These are phyloP conservation scores for Leptodirus hochenwartii DNA, from an alignment of 2,888 invertebrate genomes.

Conservation along the genomic window DNA sequence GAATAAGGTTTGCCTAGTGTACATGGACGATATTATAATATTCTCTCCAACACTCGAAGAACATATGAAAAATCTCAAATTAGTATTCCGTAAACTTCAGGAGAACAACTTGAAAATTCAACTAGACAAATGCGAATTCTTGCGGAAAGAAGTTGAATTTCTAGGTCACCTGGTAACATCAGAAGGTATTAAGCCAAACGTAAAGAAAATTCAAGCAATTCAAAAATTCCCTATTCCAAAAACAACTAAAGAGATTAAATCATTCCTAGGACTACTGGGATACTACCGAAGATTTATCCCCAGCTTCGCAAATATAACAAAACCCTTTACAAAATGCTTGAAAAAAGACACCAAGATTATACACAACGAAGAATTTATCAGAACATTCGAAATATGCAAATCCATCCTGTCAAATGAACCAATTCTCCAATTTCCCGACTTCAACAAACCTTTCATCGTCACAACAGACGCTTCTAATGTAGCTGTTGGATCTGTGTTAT, in stretches of 20 bases:
- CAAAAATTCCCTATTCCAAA: conserved; percentile 8
- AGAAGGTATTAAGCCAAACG: conserved; percentile 10
- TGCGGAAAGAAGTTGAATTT: conserved; percentile 9
- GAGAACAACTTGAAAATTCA: conserved; percentile 13
- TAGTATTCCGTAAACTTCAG: conserved; percentile 11
- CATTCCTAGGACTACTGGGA: conserved; percentile 5
- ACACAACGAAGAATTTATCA: background rate
- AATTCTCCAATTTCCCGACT: conserved; percentile 8
- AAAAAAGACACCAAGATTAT: conserved; percentile 6
- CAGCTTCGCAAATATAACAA: conserved; percentile 4
- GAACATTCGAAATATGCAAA: conserved; percentile 6
- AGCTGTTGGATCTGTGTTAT: conserved; percentile 8
- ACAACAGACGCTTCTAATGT: conserved; percentile 8
- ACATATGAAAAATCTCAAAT: conserved; percentile 10
- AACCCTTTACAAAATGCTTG: conserved; percentile 4
- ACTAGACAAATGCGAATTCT: conserved; percentile 10
- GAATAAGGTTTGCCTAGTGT: conserved; percentile 12
- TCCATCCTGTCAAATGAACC: conserved; percentile 2
- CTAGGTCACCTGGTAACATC: conserved; percentile 9
- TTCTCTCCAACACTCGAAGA: conserved; percentile 12
- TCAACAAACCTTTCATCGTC: conserved; percentile 6
- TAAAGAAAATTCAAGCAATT: conserved; percentile 6
- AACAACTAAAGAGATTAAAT: conserved; percentile 8
- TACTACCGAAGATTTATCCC: too few species aligned
- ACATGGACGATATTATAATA: conserved; percentile 15